phyloP scores from a whole-genome alignment of 2,113 vertebrate genomes.

The Lonchura striata region DNA sequence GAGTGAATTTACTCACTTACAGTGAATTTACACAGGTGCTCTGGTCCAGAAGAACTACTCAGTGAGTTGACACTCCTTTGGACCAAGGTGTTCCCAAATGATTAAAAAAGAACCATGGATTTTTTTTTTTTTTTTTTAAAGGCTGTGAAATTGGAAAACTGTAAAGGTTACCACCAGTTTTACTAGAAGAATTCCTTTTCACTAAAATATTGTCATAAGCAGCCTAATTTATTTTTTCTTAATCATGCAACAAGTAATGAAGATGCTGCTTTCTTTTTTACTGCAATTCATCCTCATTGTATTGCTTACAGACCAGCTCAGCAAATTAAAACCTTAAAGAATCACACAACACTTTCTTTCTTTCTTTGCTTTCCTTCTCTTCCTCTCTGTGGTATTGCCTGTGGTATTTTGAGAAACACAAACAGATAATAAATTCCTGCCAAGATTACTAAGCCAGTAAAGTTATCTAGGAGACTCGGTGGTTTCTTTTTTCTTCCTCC shows the following conservation, averaged over 20 bases:
- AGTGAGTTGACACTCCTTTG: background rate
- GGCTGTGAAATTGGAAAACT: background rate
- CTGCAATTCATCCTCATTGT: background rate
- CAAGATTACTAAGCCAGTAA: background rate
- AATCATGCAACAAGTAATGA: background rate
- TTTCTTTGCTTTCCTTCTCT: background rate
- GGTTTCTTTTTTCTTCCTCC: background rate
- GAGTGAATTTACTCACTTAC: background rate
- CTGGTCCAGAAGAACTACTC: background rate
- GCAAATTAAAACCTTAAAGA: background rate
- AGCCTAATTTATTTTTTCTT: background rate
- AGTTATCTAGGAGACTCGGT: background rate
- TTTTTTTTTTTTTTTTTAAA: background rate
- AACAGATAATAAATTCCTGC: background rate
- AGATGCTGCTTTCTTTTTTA: background rate
- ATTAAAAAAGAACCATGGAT: background rate
- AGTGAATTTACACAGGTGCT: background rate
- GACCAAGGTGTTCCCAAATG: background rate
- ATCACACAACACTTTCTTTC: background rate
- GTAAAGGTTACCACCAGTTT: background rate
- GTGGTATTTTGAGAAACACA: background rate
- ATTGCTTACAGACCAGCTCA: background rate
- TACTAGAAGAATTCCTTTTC: background rate
- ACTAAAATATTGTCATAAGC: background rate
- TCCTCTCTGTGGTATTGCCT: background rate